Evolutionary conservation across 1,140 invertebrate species (phyloP), one percentile per base, ranked within the genome.

Genomic region (Cepaea nemoralis): DNA sequence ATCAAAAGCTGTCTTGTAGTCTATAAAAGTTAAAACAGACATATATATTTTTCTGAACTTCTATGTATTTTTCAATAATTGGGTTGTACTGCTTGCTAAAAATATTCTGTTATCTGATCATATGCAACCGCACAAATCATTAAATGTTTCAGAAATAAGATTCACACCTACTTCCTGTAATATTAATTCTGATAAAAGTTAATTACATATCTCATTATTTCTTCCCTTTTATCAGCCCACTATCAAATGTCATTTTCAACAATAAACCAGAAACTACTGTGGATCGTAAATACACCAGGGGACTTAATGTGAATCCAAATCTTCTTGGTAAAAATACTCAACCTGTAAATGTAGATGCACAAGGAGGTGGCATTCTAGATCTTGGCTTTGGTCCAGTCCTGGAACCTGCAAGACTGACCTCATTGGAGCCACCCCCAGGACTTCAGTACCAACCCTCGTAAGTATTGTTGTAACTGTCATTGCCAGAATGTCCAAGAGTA

Each of bases 381-480:
- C 40, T 39, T 35, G 86, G 86, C 40, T 86, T 87, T 81, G 83
- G 85, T 16, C 63, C 82, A 33, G 76, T 86, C 55, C 55, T 85
- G 27, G 83, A 86, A 48, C 69, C 83, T 3, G 75, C 84, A 10
- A 55, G 75, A 42, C 67, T 67, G 39, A 63, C 77, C n/a, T 35
- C 73, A 24, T 19, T 85, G 50, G 74, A 83, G 3, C 48, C 82
- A 6, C 87, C 86, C 19, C 77, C 86, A 33, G 85, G 84, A 39
- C 78, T 88, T 33, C 71, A 85, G 70, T 88, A 88, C 63, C 82
- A 85, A 48, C 87, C 87, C 39, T 84, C 87, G 87, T 88, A 84
- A 88, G 87, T 87, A 71, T n/a, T n/a, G n/a, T n/a, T n/a, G n/a
- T n/a, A n/a, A n/a, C n/a, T n/a, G n/a, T n/a, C n/a, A n/a, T n/a